phyloP scores from a whole-genome alignment of 2,113 vertebrate species.

The Corythornis cristatus region DNA sequence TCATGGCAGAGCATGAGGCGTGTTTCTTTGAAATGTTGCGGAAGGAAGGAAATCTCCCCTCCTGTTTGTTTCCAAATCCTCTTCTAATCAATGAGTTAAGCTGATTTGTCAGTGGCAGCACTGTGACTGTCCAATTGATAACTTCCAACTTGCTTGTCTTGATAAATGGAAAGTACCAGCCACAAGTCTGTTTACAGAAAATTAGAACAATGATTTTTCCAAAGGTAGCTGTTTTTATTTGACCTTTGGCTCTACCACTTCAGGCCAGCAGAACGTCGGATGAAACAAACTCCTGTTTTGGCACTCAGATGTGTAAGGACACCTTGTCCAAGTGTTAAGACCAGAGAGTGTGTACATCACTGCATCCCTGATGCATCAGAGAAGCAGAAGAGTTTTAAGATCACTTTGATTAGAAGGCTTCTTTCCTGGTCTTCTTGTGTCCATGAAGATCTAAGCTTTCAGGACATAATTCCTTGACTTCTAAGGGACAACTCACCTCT shows the following conservation, averaged over 20 bases:
- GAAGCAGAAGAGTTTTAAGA: background rate
- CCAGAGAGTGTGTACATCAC: no score
- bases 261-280: no score
- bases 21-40: background rate
- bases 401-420: background rate
- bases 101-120: background rate
- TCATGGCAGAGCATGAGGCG: rapidly evolving
- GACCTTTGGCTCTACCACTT: no score
- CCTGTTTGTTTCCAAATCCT: background rate
- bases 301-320: no score
- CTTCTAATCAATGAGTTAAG: background rate
- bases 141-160: background rate
- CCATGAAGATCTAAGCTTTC: background rate
- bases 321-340: no score
- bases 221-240: no score
- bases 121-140: background rate
- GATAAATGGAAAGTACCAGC: background rate
- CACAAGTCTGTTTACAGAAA: background rate
- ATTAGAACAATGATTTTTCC: no score
- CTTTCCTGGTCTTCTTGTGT: background rate
- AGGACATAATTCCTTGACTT: background rate
- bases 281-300: no score
- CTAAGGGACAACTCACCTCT: background rate
- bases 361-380: no score
- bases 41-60: background rate